phyloP scores from a whole-genome alignment of 2,888 invertebrate species.

The Caenorhabditis sp. region DNA sequence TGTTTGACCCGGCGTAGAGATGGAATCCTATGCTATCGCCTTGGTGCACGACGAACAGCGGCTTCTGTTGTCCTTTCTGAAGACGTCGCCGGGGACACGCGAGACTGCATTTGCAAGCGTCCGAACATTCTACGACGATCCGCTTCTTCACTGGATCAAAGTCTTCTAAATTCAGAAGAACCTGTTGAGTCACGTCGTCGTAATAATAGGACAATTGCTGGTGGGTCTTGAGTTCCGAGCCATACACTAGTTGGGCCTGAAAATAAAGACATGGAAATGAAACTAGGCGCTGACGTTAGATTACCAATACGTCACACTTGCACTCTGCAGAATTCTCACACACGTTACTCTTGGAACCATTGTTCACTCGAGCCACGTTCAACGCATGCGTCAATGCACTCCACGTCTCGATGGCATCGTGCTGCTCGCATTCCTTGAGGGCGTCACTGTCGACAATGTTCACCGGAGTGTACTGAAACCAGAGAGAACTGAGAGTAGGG shows the following conservation, averaged over 20 bases:
- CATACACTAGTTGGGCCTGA: conserved; percentile 2
- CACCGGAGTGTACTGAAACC: conserved; percentile 31
- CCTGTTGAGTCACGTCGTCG: too few species aligned
- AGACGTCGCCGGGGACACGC: conserved; percentile 18
- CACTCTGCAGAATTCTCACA: too few species aligned
- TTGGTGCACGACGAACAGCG: conserved; percentile 16
- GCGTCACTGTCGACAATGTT: not conserved
- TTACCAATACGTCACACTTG: too few species aligned
- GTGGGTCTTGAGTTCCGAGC: not conserved
- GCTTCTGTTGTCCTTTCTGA: conserved; percentile 24
- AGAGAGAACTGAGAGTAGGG: not conserved
- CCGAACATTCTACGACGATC: conserved; percentile 17
- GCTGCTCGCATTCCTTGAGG: not conserved
- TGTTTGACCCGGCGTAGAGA: conserved; percentile 7
- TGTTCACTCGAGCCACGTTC: not conserved
- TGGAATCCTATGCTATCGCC: conserved; percentile 28
- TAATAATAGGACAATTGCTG: too few species aligned
- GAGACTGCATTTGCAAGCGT: conserved; percentile 9
- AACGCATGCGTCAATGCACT: too few species aligned
- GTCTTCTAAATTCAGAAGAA: not conserved
- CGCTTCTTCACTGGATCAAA: not conserved
- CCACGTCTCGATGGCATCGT: not conserved
- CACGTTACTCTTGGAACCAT: not conserved
- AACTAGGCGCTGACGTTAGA: too few species aligned
- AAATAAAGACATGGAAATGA: not conserved